phyloP scores from a whole-genome alignment of 2,888 invertebrate genomes.

The Anagyrus pseudococci region DNA sequence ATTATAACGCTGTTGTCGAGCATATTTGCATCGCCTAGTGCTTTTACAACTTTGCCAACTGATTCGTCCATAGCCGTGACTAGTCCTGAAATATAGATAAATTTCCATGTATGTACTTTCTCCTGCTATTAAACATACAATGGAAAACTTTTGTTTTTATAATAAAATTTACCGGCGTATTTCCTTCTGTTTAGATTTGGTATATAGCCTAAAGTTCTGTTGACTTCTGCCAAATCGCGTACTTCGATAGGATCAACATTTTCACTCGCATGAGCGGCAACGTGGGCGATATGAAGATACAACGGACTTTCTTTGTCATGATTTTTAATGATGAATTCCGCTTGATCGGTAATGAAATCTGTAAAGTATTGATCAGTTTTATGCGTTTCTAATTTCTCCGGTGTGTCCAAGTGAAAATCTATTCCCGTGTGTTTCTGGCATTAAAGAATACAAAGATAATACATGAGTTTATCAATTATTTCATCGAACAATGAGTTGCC shows the following conservation, averaged over 20 bases:
- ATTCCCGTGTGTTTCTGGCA: conserved; percentile 52
- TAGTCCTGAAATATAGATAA: conserved; percentile 62
- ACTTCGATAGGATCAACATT: conserved; percentile 74
- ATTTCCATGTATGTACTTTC: no score
- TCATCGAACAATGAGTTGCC: background rate
- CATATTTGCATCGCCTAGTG: conserved; percentile 62
- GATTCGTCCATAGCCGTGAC: conserved; percentile 69
- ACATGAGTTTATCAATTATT: background rate
- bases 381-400: conserved; percentile 46
- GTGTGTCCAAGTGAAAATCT: conserved; percentile 60
- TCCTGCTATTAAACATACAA: no score
- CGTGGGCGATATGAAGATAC: conserved; percentile 80
- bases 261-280: conserved; percentile 82
- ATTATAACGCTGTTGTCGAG: conserved; percentile 68
- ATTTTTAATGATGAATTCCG: conserved; percentile 67
- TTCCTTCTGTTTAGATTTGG: conserved; percentile 72
- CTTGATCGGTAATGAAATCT: conserved; percentile 73
- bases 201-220: conserved; percentile 74
- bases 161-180: conserved; percentile 71
- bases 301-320: conserved; percentile 71
- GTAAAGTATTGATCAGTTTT: conserved; percentile 70
- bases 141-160: no score
- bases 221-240: conserved; percentile 67
- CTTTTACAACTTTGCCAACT: conserved; percentile 65
- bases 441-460: no score